Conservation (phyloP, 2,888 invertebrate species). For the Palloptera scutellata region DNA sequence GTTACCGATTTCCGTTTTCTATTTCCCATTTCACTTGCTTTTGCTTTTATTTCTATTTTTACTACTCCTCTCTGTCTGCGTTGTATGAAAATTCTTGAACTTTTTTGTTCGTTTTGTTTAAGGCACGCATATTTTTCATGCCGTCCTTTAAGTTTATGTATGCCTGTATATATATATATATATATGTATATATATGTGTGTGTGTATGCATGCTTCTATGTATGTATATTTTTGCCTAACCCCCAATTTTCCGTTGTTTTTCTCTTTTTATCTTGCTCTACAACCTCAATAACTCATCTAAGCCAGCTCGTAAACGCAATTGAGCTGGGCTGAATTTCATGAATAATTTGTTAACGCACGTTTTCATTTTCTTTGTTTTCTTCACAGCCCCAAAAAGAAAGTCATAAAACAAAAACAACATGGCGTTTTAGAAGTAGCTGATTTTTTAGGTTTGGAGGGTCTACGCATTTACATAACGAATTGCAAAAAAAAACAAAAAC, state of each 20-base stretch:
- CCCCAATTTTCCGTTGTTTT: neutral
- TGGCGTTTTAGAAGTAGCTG: slow-evolving; percentile 9
- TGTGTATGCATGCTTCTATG: no score
- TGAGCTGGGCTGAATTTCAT: slow-evolving; percentile 44
- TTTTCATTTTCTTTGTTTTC: no score
- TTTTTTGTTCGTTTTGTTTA: neutral
- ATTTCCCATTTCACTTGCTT: slow-evolving; percentile 2
- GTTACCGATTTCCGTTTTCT: slow-evolving; percentile 3
- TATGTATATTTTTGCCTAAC: neutral
- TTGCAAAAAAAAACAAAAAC: no score
- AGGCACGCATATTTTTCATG: slow-evolving; percentile 32
- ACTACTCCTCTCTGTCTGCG: neutral
- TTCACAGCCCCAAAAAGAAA: neutral
- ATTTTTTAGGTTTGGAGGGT: slow-evolving; percentile 8
- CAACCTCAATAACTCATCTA: slow-evolving; percentile 33
- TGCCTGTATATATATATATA: neutral
- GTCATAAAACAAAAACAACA: slow-evolving; percentile 12
- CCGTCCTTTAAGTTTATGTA: slow-evolving; percentile 1
- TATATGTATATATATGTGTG: neutral
- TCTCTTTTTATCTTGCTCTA: neutral
- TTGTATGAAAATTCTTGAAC: neutral
- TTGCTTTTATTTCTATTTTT: neutral
- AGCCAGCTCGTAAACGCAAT: neutral
- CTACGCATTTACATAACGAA: no score
- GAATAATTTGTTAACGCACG: slow-evolving; percentile 50